Evolutionary conservation across 2,113 vertebrate genomes (phyloP), one percentile per base, ranked within the genome.

Genomic region (Hippolais icterina): DNA sequence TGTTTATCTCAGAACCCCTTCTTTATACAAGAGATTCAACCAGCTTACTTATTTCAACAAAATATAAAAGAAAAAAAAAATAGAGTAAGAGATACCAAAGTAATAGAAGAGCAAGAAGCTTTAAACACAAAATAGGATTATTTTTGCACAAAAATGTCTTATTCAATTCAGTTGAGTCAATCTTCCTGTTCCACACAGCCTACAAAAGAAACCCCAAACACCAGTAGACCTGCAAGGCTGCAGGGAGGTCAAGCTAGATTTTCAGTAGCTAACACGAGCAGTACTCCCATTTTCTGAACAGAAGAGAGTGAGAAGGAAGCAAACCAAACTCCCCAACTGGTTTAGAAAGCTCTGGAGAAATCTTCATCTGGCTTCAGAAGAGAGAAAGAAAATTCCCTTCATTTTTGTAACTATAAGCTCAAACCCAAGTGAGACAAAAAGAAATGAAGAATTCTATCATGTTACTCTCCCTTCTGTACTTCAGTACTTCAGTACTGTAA

Each of bases 61-160:
- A 78, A 80, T 15, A 80, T 0, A 69, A 50, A 69, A 76, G 46
- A 39, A 70, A 74, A 47, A n/a, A 41, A 57, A 66, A 52, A 63
- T 2, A 83, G 64, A 92, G 49, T 37, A 74, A 83, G 54, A 65
- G 56, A 94, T 74, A 70, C 28, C 49, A 37, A 86, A 87, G 88
- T 49, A 90, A 86, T 3, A 84, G 71, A 95, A 93, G 33, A 83
- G 64, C 52, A 81, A 84, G 44, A 89, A 86, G 85, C 52, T 88
- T 97, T 96, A 93, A 91, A 89, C 60, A 87, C 44, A 44, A 81
- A 95, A 87, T 70, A 87, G 87, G 87, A 94, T 92, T 90, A 91
- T 94, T 90, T 92, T 83, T 16, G 7, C 52, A 94, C 71, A 83
- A 46, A 80, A 35, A 46, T 56, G 59, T 87, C 92, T 63, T 68